Evolutionary conservation across 2,113 vertebrate species (phyloP).

Genomic region (Nannospalax galili): DNA sequence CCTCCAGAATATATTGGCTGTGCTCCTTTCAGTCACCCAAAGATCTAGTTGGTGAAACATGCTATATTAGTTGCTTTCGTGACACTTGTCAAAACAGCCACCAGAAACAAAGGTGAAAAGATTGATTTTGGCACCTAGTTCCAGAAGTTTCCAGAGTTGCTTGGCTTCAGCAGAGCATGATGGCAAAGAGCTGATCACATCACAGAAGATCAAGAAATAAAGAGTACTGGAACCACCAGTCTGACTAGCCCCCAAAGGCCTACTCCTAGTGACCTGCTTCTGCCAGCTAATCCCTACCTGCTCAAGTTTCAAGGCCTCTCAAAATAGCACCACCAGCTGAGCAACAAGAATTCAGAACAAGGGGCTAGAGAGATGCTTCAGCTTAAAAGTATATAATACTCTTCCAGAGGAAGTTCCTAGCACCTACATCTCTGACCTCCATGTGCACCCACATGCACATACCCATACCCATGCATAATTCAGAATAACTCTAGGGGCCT

Average conservation of each 20-base stretch:
- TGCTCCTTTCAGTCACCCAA: background rate
- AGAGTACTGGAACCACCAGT: background rate
- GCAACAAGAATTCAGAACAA: background rate
- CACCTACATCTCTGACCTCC: too few relatives aligned
- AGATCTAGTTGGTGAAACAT: background rate
- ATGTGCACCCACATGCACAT: too few relatives aligned
- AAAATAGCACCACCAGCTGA: background rate
- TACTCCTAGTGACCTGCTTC: background rate
- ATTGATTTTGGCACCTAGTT: background rate
- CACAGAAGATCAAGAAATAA: background rate
- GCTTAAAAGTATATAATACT: too few relatives aligned
- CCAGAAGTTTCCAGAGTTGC: background rate
- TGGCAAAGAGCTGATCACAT: background rate
- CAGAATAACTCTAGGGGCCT: too few relatives aligned
- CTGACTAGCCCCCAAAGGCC: background rate
- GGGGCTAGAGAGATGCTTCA: background rate
- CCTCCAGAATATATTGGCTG: background rate
- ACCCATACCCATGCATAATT: too few relatives aligned
- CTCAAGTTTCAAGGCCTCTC: too few relatives aligned
- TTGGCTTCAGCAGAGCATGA: background rate
- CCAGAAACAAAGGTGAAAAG: too few relatives aligned
- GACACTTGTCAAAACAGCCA: background rate
- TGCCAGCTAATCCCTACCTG: background rate
- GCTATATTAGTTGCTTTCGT: background rate
- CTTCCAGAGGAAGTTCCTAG: too few relatives aligned